Percentiles rank a stretch among this genome's conserved stretches.
phyloP scores from a whole-genome alignment of 2,797 vertebrate species.

The Pelochelys cantorii region DNA sequence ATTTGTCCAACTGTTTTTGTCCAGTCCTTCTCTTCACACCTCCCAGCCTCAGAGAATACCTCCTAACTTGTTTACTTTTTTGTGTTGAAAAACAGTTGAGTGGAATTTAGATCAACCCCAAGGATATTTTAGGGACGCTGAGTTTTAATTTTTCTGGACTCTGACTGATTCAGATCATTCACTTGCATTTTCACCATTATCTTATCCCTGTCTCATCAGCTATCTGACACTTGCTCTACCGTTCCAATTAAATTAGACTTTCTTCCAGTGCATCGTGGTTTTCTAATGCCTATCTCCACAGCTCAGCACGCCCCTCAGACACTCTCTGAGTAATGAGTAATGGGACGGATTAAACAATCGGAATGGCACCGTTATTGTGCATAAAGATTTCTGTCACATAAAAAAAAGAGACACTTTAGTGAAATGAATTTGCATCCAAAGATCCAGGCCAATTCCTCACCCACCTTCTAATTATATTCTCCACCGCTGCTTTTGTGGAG shows the following conservation, averaged over 20 bases:
- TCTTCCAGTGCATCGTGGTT: not conserved
- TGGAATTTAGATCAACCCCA: not conserved
- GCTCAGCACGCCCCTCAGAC: constrained; percentile 26
- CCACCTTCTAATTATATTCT: constrained; percentile 54
- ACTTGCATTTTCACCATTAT: not conserved
- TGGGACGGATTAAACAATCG: not conserved
- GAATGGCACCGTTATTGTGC: constrained; percentile 20
- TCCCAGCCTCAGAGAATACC: not conserved
- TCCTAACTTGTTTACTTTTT: not conserved
- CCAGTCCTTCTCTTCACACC: not conserved
- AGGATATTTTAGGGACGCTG: not conserved
- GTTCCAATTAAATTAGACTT: not conserved
- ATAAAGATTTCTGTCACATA: constrained; percentile 27
- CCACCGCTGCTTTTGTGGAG: not conserved
- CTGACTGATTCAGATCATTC: constrained; percentile 26
- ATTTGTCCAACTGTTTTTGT: not conserved
- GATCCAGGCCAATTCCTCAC: constrained; percentile 49
- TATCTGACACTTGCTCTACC: not conserved
- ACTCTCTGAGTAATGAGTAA: not conserved
- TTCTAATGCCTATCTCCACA: constrained; percentile 11
- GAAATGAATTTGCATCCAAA: constrained; percentile 47
- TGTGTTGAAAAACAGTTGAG: constrained; percentile 15
- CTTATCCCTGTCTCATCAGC: not conserved
- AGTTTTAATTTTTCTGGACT: constrained; percentile 36
- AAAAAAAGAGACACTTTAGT: constrained; percentile 38